Evolutionary conservation across 2,113 vertebrate species (phyloP).

Genomic region (Arvicanthis niloticus): DNA sequence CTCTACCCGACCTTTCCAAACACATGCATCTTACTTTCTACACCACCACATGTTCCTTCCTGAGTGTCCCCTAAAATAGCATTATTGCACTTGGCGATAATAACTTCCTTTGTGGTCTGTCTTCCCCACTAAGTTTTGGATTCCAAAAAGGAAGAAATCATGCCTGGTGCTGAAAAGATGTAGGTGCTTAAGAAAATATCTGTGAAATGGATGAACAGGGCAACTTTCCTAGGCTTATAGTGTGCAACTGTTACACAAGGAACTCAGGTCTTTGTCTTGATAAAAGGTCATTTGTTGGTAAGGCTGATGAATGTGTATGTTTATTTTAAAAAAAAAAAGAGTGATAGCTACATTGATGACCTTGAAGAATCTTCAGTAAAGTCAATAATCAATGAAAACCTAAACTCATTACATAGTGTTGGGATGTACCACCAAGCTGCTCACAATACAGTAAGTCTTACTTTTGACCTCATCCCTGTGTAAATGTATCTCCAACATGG

Average conservation of each 20-base stretch:
- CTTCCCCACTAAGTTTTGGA: background rate
- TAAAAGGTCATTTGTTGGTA: background rate
- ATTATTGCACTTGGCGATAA: background rate
- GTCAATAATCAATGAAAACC: background rate
- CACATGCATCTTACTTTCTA: background rate
- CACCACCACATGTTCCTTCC: background rate
- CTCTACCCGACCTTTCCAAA: background rate
- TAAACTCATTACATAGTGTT: background rate
- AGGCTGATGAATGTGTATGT: background rate
- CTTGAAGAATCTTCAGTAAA: background rate
- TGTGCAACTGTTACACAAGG: background rate
- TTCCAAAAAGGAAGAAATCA: background rate
- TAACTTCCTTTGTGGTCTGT: background rate
- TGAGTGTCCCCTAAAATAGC: background rate
- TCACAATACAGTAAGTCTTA: background rate
- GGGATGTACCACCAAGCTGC: background rate
- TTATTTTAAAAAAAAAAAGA: background rate
- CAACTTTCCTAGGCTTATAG: background rate
- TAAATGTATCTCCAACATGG: background rate
- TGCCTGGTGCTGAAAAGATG: background rate
- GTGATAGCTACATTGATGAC: background rate
- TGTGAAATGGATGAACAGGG: background rate
- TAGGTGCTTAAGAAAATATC: background rate
- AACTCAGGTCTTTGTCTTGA: background rate
- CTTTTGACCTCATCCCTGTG: background rate